Conservation (phyloP, 2,113 vertebrate species). For the Vireo altiloquus region DNA sequence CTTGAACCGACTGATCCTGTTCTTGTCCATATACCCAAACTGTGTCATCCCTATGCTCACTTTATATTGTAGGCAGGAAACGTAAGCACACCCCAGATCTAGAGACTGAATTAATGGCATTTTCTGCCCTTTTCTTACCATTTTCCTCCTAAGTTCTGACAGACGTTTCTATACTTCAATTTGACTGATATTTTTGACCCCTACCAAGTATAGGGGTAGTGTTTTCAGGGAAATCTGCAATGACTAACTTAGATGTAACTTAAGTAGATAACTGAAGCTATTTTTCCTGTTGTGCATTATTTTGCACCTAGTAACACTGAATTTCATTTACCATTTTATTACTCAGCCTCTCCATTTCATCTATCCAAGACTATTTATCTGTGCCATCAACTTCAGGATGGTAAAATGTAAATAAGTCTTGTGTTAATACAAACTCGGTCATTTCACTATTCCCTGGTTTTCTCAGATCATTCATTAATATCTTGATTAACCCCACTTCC, state of each 20-base stretch:
- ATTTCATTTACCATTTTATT: conserved; percentile 7
- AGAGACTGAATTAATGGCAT: not conserved
- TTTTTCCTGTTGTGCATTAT: not conserved
- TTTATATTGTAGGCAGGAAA: not conserved
- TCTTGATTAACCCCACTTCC: not conserved
- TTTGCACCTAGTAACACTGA: not conserved
- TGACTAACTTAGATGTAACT: not conserved
- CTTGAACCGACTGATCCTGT: not conserved
- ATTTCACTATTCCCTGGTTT: not conserved
- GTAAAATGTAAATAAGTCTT: not conserved
- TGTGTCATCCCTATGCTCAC: fast-evolving
- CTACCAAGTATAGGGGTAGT: not conserved
- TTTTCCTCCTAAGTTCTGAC: not conserved
- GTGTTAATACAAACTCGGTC: not conserved
- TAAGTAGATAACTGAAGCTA: not conserved
- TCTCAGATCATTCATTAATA: not conserved
- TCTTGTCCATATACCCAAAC: not conserved
- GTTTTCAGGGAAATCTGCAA: not conserved
- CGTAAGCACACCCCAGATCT: not conserved
- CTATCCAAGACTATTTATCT: not conserved
- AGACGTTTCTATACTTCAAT: not conserved
- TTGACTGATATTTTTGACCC: not conserved
- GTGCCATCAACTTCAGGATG: not conserved
- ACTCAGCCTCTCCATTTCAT: not conserved
- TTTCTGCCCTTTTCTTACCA: not conserved